These are phyloP conservation scores for Thermophis baileyi DNA, from an alignment of 2,113 vertebrate species.

Conservation along the genomic window DNA sequence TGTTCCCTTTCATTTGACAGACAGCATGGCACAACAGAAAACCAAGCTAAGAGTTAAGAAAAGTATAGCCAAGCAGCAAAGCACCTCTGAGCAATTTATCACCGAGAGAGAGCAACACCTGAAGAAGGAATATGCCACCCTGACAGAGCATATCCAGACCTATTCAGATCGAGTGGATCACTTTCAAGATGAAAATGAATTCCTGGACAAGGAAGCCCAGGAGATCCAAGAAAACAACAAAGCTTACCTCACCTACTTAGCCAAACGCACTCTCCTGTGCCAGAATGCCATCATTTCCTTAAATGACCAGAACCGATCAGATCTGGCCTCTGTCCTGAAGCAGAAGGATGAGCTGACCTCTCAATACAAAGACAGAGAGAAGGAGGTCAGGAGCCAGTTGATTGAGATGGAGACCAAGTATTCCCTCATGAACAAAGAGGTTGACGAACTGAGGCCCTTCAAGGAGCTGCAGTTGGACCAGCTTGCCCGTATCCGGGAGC, in stretches of 20 bases:
- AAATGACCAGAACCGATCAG: conserved; percentile 53
- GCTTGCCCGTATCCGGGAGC: conserved; percentile 51
- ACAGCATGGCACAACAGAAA: neutral
- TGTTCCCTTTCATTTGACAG: neutral
- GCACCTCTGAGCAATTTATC: neutral
- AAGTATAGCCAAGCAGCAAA: neutral
- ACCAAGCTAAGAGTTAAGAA: neutral
- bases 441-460: conserved; percentile 61
- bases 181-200: conserved; percentile 44
- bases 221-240: conserved; percentile 54
- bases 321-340: conserved; percentile 34
- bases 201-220: conserved; percentile 55
- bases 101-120: conserved; percentile 47
- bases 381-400: conserved; percentile 3
- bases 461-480: conserved; percentile 59
- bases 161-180: conserved; percentile 35
- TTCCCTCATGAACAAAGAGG: conserved; percentile 38
- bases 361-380: conserved; percentile 51
- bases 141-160: conserved; percentile 41
- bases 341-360: conserved; percentile 50
- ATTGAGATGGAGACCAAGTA: conserved; percentile 48
- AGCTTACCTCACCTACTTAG: conserved; percentile 42
- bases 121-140: conserved; percentile 46
- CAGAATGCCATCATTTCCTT: conserved; percentile 44
- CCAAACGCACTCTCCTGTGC: conserved; percentile 39